A percentile compares a stretch with the other conserved stretches of the same genome.
Conservation (phyloP, 2,113 vertebrate genomes). For the Lampris megalopsis region DNA sequence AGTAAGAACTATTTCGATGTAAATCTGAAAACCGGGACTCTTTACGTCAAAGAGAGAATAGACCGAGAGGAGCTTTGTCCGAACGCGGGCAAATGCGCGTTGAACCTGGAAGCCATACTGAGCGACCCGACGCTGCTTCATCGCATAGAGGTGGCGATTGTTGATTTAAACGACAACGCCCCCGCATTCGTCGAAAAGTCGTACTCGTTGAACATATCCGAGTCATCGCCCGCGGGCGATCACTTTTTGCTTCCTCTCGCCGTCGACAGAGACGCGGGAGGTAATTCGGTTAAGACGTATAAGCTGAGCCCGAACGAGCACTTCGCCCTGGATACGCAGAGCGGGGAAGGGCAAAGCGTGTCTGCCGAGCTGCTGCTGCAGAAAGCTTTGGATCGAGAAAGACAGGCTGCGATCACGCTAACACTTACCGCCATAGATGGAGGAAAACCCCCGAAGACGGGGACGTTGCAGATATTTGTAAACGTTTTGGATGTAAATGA, state of each 20-base stretch:
- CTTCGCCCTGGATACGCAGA: conserved; percentile 78
- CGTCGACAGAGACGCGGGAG: conserved; percentile 72
- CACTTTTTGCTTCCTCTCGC: conserved; percentile 67
- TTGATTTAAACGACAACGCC: conserved; percentile 82
- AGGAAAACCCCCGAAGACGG: too few species aligned
- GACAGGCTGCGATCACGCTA: too few species aligned
- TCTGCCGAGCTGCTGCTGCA: too few species aligned
- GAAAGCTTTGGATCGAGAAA: too few species aligned
- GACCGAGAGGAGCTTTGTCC: conserved; percentile 81
- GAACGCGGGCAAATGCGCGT: conserved; percentile 65
- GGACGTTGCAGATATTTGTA: too few species aligned
- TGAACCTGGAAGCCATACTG: conserved; percentile 74
- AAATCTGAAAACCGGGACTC: conserved; percentile 69
- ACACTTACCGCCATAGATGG: too few species aligned
- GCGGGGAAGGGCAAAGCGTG: conserved; percentile 75
- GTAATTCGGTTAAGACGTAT: conserved; percentile 77
- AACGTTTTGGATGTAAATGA: conserved; percentile 78
- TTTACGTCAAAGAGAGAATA: conserved; percentile 75
- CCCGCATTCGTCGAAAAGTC: conserved; percentile 65
- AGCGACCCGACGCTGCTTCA: conserved; percentile 74
- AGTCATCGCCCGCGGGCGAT: conserved; percentile 67
- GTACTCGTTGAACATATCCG: conserved; percentile 58
- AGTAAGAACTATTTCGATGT: conserved; percentile 74
- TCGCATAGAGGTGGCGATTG: conserved; percentile 72
- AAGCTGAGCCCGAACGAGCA: conserved; percentile 76